Conservation (phyloP, 2,113 vertebrate species). For the Spea bombifrons region DNA sequence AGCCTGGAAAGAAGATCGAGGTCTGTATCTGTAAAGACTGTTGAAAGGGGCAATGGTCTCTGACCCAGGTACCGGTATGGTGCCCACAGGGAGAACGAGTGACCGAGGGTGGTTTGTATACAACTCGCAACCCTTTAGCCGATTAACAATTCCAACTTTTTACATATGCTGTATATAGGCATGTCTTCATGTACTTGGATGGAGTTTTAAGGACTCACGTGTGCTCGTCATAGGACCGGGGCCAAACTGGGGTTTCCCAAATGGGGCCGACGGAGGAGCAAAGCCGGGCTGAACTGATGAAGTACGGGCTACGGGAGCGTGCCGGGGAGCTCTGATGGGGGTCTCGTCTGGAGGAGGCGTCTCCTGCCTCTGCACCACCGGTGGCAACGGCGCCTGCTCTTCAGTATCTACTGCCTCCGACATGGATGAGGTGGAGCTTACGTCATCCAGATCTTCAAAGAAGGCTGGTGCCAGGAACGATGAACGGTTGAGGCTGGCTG, state of each 20-base stretch:
- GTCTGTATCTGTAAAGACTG: too few relatives aligned
- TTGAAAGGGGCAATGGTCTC: too few relatives aligned
- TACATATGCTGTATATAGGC: too few relatives aligned
- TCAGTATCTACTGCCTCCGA: constrained; percentile 80
- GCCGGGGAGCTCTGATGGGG: constrained; percentile 61
- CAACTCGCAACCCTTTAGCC: too few relatives aligned
- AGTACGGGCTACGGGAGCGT: constrained; percentile 80
- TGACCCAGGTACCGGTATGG: too few relatives aligned
- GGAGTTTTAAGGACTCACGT: constrained; percentile 61
- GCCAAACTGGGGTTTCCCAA: constrained; percentile 67
- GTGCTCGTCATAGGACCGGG: constrained; percentile 60
- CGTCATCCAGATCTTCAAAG: constrained; percentile 88
- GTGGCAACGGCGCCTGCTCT: constrained; percentile 61
- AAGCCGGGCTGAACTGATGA: constrained; percentile 82
- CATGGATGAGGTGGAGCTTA: constrained; percentile 84
- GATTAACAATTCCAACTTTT: too few relatives aligned
- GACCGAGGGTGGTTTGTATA: too few relatives aligned
- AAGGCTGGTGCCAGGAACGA: constrained; percentile 90
- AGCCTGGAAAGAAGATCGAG: too few relatives aligned
- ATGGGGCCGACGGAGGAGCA: constrained; percentile 66
- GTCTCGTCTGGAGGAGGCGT: constrained; percentile 40
- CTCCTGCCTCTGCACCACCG: constrained; percentile 62
- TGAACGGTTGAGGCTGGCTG: constrained; percentile 87
- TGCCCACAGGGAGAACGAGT: too few relatives aligned
- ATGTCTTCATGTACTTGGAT: too few relatives aligned